Percentiles rank a stretch among this genome's conserved stretches.
Conservation (phyloP, 2,888 invertebrate genomes). For the Melieria crassipennis region DNA sequence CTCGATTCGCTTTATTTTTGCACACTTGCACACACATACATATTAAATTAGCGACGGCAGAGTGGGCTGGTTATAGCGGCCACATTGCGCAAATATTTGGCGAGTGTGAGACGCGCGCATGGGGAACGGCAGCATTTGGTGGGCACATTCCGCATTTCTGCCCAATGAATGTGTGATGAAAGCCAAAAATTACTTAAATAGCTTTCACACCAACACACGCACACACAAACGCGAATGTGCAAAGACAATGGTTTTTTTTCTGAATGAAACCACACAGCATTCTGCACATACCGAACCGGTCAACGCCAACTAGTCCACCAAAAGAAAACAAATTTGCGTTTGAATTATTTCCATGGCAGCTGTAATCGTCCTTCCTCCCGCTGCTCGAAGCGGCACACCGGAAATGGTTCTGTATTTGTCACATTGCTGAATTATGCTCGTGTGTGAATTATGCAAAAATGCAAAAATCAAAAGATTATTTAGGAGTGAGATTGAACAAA, state of each 20-base stretch:
- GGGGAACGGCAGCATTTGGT: background rate
- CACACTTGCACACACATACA: background rate
- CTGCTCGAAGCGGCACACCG: background rate
- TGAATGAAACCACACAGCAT: no score
- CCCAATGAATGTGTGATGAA: conserved; percentile 9
- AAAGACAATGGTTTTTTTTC: no score
- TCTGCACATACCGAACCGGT: background rate
- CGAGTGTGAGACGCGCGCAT: conserved; percentile 3
- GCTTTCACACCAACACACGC: background rate
- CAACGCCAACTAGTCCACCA: background rate
- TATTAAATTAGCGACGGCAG: conserved; percentile 19
- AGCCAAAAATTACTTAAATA: conserved; percentile 27
- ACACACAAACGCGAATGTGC: background rate
- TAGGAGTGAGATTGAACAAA: no score
- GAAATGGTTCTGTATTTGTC: conserved; percentile 27
- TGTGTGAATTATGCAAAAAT: no score
- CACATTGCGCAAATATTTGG: conserved; percentile 25
- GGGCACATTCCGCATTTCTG: background rate
- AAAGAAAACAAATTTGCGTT: conserved; percentile 22
- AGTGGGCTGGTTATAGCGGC: background rate
- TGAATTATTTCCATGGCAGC: conserved; percentile 8
- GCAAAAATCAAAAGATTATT: no score
- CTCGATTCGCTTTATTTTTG: conserved; percentile 9
- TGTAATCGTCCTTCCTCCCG: no score
- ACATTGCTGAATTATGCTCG: conserved; percentile 18